These are phyloP conservation scores for Stenchaetothrips biformis DNA, from an alignment of 2,888 invertebrate genomes.

Conservation along the genomic window DNA sequence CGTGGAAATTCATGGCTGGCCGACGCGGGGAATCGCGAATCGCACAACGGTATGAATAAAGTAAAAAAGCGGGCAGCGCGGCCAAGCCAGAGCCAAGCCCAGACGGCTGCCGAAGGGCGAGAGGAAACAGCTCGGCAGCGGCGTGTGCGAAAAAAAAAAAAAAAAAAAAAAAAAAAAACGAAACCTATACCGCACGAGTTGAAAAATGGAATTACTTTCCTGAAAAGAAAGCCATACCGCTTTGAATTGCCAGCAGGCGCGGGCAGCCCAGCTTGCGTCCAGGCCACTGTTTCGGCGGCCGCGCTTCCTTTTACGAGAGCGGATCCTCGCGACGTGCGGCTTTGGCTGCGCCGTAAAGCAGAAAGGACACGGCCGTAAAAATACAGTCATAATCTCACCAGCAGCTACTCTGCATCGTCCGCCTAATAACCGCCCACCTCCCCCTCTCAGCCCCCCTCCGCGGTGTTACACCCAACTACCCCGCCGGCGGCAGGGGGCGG, in stretches of 20 bases:
- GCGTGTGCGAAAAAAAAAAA: no score
- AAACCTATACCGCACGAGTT: no score
- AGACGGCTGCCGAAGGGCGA: background rate
- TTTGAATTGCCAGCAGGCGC: no score
- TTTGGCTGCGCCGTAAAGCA: background rate
- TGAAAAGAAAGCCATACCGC: no score
- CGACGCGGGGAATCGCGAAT: no score
- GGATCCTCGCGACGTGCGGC: background rate
- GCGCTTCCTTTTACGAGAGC: slow-evolving; percentile 1
- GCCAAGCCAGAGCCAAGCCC: background rate
- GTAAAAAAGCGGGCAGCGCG: no score
- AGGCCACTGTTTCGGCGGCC: background rate
- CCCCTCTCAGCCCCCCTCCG: no score
- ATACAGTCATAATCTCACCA: background rate
- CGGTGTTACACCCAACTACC: background rate
- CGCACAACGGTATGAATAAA: no score
- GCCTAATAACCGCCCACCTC: background rate
- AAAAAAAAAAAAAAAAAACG: no score
- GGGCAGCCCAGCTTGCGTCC: no score
- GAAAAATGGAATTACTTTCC: no score
- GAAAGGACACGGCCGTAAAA: slow-evolving; percentile 20
- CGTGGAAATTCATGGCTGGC: no score
- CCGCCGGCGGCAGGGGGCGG: background rate
- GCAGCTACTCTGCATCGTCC: slow-evolving; percentile 12
- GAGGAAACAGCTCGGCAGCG: background rate